Evolutionary conservation across 2,113 vertebrate species (phyloP).

Genomic region (Meriones unguiculatus): DNA sequence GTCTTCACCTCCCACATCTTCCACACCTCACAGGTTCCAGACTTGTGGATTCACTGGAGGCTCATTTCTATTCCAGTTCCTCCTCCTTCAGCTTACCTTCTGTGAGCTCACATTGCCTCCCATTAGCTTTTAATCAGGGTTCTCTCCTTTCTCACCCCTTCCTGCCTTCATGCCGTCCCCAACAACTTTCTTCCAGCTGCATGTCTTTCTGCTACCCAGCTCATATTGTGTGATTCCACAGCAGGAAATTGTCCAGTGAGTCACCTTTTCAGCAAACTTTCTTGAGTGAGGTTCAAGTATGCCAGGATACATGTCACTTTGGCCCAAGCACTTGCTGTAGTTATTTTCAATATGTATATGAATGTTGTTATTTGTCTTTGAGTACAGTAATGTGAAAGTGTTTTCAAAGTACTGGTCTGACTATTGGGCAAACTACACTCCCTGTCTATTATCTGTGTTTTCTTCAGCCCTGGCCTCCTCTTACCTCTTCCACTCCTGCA

Average conservation of each 20-base stretch:
- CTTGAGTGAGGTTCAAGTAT: background rate
- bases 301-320: background rate
- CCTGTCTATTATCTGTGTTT: background rate
- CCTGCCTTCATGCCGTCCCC: background rate
- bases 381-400: background rate
- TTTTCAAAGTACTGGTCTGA: background rate
- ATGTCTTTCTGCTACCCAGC: background rate
- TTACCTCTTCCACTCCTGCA: background rate
- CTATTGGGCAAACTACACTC: background rate
- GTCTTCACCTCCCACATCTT: background rate
- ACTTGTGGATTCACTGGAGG: background rate
- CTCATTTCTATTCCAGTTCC: background rate
- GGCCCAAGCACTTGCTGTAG: background rate
- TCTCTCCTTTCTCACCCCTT: background rate
- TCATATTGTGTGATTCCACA: background rate
- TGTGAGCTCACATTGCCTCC: background rate
- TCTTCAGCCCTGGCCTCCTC: background rate
- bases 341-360: background rate
- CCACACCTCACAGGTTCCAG: background rate
- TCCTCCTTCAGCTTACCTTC: too few species aligned
- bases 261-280: background rate
- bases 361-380: background rate
- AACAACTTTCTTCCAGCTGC: background rate
- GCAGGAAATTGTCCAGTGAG: background rate
- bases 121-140: background rate